Conservation (phyloP, 2,888 invertebrate genomes). For the Plutella xylostella region DNA sequence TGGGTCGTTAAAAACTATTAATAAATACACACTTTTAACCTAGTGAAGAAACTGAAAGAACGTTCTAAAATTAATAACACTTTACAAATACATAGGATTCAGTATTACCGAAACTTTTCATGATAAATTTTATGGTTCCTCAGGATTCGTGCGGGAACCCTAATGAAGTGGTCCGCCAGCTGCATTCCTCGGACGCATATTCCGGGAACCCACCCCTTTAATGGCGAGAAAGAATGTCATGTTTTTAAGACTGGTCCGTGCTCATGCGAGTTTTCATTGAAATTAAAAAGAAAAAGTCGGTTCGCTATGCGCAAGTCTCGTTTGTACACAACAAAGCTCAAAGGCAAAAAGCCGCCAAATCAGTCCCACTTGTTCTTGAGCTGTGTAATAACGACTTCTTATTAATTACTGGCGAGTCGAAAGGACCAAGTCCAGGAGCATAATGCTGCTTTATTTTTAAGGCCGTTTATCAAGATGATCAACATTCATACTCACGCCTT, state of each 20-base stretch:
- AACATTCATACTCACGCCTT: too few species aligned
- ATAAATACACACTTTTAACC: background rate
- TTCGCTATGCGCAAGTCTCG: background rate
- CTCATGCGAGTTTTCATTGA: constrained; percentile 61
- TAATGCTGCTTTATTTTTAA: too few species aligned
- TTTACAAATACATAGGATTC: background rate
- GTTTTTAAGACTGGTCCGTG: constrained; percentile 37
- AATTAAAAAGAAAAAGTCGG: constrained; percentile 39
- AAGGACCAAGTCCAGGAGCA: too few species aligned
- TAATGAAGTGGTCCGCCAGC: constrained; percentile 36
- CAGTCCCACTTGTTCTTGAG: too few species aligned
- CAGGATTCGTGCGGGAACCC: background rate
- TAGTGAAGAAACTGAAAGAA: too few species aligned
- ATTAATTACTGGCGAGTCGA: too few species aligned
- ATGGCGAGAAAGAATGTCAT: constrained; percentile 45
- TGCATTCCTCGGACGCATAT: constrained; percentile 51
- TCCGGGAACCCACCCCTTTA: constrained; percentile 54
- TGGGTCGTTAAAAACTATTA: too few species aligned
- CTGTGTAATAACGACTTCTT: too few species aligned
- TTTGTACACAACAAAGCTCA: background rate
- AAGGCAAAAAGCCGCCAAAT: background rate
- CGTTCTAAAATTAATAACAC: background rate
- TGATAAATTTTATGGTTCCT: background rate
- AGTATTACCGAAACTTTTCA: too few species aligned
- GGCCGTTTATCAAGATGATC: too few species aligned